Base-by-base conservation (phyloP, 1,140 invertebrate species). In the Sminthurides bifidus region DNA sequence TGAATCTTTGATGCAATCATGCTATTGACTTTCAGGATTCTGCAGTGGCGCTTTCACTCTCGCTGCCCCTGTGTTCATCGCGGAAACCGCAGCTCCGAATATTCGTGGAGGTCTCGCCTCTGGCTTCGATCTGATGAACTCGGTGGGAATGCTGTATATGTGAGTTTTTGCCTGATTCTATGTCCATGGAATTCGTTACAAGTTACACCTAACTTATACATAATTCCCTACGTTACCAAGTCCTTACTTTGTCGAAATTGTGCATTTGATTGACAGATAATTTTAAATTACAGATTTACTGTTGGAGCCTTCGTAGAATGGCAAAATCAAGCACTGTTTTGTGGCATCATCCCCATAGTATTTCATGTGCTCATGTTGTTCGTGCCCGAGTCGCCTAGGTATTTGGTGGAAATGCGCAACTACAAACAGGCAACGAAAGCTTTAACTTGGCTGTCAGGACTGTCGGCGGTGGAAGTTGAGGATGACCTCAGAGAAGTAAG, bases 41-140 rank as follows among this genome's bases (percentile, higher is more conserved):
- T 54, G 54, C 48, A 61, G 53, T 1, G 64, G 61, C 12, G 55
- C 54, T 12, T 58, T 58, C 44, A 54, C 69, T 19, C 69, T 74
- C 5, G 66, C 67, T 33, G 66, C 64, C 27, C 79, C 79, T 0
- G 74, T 81, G 58, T 82, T 81, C 60, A 68, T 80, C 1, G 76
- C 75, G 12, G 81, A 82, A 68, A 75, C 79, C 5, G 75, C 76
- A 3, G 75, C 74, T 14, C 75, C 79, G 52, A 76, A 79, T 2
- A 82, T 89, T 56, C 75, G 88, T 29, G 89, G 89, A 3, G 79
- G 79, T 1, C 71, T 91, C 87, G 0, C 81, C 86, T 0, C 81
- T 84, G 64, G 87, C 54, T 85, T 85, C 59, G 85, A 88, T 65
- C 70, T 88, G 12, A 81, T 84, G 74, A 75, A 87, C 31, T 84